Conservation (phyloP, 2,113 vertebrate species). For the Amazona guildingii region DNA sequence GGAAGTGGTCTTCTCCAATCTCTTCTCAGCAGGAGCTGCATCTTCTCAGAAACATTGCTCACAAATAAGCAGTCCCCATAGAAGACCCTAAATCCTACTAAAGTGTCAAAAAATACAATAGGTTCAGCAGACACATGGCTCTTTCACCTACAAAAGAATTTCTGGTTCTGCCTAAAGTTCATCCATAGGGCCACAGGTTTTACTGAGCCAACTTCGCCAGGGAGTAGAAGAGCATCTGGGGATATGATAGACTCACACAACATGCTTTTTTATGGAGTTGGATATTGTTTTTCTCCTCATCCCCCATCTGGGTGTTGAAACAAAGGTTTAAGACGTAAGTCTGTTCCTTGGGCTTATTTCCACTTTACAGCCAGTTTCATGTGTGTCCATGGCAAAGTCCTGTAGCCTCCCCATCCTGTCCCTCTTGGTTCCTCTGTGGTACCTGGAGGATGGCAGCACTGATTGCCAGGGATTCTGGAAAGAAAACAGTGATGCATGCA, state of each 20-base stretch:
- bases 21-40: not conserved
- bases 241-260: fast-evolving
- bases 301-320: not conserved
- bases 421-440: not conserved
- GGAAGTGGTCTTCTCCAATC: not conserved
- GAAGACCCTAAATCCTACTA: not conserved
- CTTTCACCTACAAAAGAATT: not conserved
- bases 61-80: not conserved
- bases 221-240: not conserved
- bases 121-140: not conserved
- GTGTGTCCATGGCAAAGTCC: not conserved
- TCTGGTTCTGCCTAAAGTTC: not conserved
- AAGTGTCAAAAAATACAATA: fast-evolving
- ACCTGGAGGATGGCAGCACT: not conserved
- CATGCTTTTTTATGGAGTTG: not conserved
- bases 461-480: not conserved
- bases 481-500: not conserved
- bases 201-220: not conserved
- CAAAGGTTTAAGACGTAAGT: not conserved
- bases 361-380: fast-evolving
- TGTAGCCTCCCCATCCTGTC: too few species aligned
- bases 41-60: not conserved
- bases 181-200: not conserved
- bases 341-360: not conserved
- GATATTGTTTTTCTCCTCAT: not conserved